A percentile compares a stretch with the other conserved stretches of the same genome.
phyloP scores from a whole-genome alignment of 2,888 invertebrate species.

The Oscheius sp. region DNA sequence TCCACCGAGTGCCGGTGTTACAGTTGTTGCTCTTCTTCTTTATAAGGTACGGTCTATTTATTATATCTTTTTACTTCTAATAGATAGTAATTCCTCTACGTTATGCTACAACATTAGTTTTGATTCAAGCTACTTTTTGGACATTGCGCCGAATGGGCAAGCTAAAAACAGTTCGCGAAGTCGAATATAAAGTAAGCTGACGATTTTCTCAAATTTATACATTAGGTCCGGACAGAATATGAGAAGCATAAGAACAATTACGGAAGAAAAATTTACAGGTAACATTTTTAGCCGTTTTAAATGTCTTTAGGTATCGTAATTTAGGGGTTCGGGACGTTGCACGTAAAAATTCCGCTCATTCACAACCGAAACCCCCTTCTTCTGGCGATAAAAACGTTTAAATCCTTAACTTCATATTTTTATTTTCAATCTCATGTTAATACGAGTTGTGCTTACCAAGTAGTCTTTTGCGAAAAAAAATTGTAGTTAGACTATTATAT shows the following conservation, averaged over 20 bases:
- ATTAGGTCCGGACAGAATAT: conserved; percentile 55
- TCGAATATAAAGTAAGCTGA: conserved; percentile 54
- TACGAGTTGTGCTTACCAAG: background rate
- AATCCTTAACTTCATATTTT: too few relatives aligned
- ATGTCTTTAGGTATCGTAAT: conserved; percentile 50
- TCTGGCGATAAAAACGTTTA: background rate
- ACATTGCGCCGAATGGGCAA: conserved; percentile 58
- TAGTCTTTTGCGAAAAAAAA: background rate
- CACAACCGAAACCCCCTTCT: background rate
- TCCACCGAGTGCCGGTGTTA: conserved; percentile 80
- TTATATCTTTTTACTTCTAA: background rate
- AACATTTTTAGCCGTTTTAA: too few relatives aligned
- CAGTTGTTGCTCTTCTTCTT: conserved; percentile 87
- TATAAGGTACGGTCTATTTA: conserved; percentile 80
- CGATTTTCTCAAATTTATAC: background rate
- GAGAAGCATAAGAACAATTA: conserved; percentile 43
- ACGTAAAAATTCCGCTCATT: conserved; percentile 20
- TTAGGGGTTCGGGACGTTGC: conserved; percentile 41
- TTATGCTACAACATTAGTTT: conserved; percentile 63
- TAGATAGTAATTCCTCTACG: conserved; percentile 68
- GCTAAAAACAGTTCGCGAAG: conserved; percentile 56
- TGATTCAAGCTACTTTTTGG: conserved; percentile 61
- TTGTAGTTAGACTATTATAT: too few relatives aligned
- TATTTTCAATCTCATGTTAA: too few relatives aligned
- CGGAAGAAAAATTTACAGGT: conserved; percentile 48